phyloP scores from a whole-genome alignment of 2,888 invertebrate genomes.

The Idaea straminata region DNA sequence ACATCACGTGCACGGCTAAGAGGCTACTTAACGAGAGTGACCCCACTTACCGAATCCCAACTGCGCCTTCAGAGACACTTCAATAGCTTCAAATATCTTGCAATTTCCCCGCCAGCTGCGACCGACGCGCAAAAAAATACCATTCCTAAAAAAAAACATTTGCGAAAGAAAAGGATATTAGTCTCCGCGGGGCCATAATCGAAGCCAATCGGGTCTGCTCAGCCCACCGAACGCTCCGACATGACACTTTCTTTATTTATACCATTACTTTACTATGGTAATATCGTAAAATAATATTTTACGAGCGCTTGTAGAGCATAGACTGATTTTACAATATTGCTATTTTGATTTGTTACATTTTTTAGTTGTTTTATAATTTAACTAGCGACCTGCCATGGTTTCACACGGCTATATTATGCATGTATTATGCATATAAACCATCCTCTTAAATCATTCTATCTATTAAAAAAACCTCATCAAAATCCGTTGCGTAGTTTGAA shows the following conservation, averaged over 20 bases:
- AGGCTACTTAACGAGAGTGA: slow-evolving; percentile 78
- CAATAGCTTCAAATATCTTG: slow-evolving; percentile 64
- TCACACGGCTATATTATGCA: too few relatives aligned
- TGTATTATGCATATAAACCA: too few relatives aligned
- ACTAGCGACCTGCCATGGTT: neutral
- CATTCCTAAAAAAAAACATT: slow-evolving; percentile 73
- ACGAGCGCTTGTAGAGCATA: slow-evolving; percentile 48
- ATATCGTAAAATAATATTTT: slow-evolving; percentile 67
- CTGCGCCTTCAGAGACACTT: slow-evolving; percentile 58
- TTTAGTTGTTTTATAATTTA: slow-evolving; percentile 23
- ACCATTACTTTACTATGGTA: slow-evolving; percentile 59
- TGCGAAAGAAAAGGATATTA: slow-evolving; percentile 77
- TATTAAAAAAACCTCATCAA: too few relatives aligned
- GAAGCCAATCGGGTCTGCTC: slow-evolving; percentile 79
- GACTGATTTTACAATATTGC: slow-evolving; percentile 50
- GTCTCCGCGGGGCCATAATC: slow-evolving; percentile 78
- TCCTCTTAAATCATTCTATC: too few relatives aligned
- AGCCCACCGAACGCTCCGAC: slow-evolving; percentile 64
- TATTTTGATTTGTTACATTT: slow-evolving; percentile 34
- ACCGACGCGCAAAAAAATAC: slow-evolving; percentile 76
- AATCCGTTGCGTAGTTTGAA: too few relatives aligned
- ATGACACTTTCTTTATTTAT: slow-evolving; percentile 72
- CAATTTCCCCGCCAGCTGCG: slow-evolving; percentile 70
- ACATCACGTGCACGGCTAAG: slow-evolving; percentile 69
- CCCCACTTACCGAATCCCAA: slow-evolving; percentile 68